Evolutionary conservation across 1,140 invertebrate genomes (phyloP).

Genomic region (Grapholita molesta): DNA sequence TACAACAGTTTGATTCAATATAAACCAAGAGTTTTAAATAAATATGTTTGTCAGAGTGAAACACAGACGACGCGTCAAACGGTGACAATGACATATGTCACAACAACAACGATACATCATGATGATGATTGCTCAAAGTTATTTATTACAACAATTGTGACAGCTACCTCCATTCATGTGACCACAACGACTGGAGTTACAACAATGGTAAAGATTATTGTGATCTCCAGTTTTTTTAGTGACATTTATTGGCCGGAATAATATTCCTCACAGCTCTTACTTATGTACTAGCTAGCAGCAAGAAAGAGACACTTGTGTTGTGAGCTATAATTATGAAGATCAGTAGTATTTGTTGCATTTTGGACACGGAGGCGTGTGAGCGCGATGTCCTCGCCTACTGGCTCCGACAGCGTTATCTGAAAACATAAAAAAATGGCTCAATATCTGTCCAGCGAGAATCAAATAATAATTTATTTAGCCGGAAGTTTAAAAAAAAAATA

Average conservation of each 20-base stretch:
- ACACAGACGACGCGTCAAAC: not conserved
- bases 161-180: not conserved
- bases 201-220: too few relatives aligned
- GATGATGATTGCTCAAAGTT: not conserved
- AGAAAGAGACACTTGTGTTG: not conserved
- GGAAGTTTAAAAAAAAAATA: too few relatives aligned
- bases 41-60: not conserved
- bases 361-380: not conserved
- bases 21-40: constrained; percentile 18
- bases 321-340: not conserved
- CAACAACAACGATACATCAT: not conserved
- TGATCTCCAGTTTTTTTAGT: not conserved
- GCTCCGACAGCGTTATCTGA: constrained; percentile 31
- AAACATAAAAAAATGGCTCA: not conserved
- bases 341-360: not conserved
- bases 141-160: not conserved
- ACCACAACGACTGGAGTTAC: too few relatives aligned
- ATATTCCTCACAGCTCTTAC: not conserved
- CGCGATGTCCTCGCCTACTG: not conserved
- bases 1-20: constrained; percentile 9
- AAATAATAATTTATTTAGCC: too few relatives aligned
- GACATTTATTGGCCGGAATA: not conserved
- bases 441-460: not conserved
- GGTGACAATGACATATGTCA: not conserved
- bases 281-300: not conserved